Base-by-base conservation (phyloP, 1,140 invertebrate species). In the Drosophila mayri region DNA sequence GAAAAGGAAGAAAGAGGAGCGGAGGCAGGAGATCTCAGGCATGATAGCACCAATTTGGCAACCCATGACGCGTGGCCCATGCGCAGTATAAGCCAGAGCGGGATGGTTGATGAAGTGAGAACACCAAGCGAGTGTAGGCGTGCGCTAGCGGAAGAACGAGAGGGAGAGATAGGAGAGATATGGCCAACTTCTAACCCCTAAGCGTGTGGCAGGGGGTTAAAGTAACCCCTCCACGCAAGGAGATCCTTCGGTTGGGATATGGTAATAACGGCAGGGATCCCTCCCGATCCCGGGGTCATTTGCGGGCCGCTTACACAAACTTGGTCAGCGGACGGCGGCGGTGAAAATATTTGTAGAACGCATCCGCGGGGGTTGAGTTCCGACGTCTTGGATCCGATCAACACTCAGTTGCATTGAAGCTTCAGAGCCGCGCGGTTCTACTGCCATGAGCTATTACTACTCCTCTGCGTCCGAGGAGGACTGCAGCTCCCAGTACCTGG, bases 11-110 rank as follows among this genome's bases (percentile, higher is more conserved):
- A 55, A 7, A 40, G 32, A 22, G 41, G 43, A 73, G 44, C 47
- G 47, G 38, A 58, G 58, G 63, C 59, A 44, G 75, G 78, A 85
- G 91, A 92, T 92, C 90, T 78, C 76, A 84, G 67, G 66, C 73
- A 88, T 88, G 87, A 92, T 92, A 91, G 87, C 75, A 85, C 84
- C 91, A 91, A 92, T 92, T 91, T 91, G 81, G 90, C 81, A 90
- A 90, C 81, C 85, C 90, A 88, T 88, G 85, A 88, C 84, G 84
- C 84, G 84, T 88, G 84, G 85, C 79, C 40, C 55, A 38, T 55
- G 35, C 52, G 52, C 52, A 55, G 52, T 55, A 5, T 16, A 9
- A 38, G 75, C 46, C 20, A 35, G 50, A 22, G 47, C 37, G 71
- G 55, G 68, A 49, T 7, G 20, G 11, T 57, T 22, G 4, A 37